Percentiles rank a stretch among this genome's conserved stretches.
Conservation (phyloP, 2,888 invertebrate genomes). For the Biston stratarius region DNA sequence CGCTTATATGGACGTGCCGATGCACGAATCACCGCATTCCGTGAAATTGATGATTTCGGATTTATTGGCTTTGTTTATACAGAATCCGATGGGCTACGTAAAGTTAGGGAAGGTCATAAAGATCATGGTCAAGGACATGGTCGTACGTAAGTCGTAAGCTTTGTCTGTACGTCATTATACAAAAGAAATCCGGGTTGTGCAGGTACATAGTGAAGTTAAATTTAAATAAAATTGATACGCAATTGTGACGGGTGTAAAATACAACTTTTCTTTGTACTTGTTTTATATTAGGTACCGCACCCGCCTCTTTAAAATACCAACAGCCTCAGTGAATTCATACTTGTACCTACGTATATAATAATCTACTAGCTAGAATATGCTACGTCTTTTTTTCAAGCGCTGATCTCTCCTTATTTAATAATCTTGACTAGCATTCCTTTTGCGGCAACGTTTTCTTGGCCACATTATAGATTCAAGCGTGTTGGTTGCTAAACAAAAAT, state of each 20-base stretch:
- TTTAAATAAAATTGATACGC: background rate
- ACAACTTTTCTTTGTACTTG: background rate
- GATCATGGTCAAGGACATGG: conserved; percentile 16
- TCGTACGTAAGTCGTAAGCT: conserved; percentile 12
- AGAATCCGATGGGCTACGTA: conserved; percentile 4
- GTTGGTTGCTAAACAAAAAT: too few relatives aligned
- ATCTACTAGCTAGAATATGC: too few relatives aligned
- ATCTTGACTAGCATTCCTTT: too few relatives aligned
- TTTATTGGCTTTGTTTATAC: conserved; percentile 25
- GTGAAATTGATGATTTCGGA: conserved; percentile 54
- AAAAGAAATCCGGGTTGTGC: conserved; percentile 13
- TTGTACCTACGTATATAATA: too few relatives aligned
- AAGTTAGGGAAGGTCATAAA: conserved; percentile 23
- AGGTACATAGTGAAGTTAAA: background rate
- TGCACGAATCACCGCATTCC: conserved; percentile 66
- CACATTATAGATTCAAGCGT: too few relatives aligned
- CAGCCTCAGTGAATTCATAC: too few relatives aligned
- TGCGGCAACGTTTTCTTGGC: too few relatives aligned
- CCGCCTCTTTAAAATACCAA: too few relatives aligned
- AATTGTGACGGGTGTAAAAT: background rate
- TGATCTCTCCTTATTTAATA: too few relatives aligned
- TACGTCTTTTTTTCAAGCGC: too few relatives aligned
- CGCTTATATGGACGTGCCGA: conserved; percentile 71
- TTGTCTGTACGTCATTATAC: background rate
- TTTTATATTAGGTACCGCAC: background rate